phyloP scores from a whole-genome alignment of 2,113 vertebrate genomes.

The Hydropotes inermis region DNA sequence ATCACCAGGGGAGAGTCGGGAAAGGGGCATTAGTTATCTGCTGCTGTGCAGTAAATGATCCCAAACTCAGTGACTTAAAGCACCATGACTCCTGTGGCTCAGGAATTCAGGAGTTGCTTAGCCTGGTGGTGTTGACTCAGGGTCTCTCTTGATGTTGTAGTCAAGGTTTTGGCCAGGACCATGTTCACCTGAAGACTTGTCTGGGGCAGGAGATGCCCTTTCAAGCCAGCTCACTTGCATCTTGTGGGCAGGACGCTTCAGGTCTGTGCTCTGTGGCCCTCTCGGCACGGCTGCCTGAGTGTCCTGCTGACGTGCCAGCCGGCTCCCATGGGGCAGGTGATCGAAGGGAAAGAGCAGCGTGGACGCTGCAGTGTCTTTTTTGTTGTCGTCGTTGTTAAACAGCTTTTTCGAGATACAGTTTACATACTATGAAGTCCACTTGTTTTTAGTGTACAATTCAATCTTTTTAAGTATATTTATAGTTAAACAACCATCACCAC shows the following conservation, averaged over 20 bases:
- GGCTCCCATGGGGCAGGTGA: background rate
- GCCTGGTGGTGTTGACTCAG: background rate
- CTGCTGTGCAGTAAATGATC: background rate
- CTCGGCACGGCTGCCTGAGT: background rate
- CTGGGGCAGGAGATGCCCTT: background rate
- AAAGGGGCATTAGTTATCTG: background rate
- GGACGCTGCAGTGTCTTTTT: background rate
- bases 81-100: background rate
- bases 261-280: background rate
- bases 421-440: background rate
- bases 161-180: background rate
- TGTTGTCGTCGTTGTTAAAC: background rate
- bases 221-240: background rate
- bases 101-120: background rate
- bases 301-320: background rate
- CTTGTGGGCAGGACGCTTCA: background rate
- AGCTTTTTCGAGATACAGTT: background rate
- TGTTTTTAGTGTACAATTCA: slow-evolving; percentile 5
- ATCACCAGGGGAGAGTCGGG: background rate
- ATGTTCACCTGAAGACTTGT: background rate
- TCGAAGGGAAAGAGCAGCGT: background rate
- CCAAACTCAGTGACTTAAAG: background rate
- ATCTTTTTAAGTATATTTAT: slow-evolving; percentile 13
- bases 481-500: background rate
- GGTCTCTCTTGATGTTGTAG: background rate